Evolutionary conservation across 2,113 vertebrate species (phyloP).

Genomic region (Gasterosteus nipponicus): DNA sequence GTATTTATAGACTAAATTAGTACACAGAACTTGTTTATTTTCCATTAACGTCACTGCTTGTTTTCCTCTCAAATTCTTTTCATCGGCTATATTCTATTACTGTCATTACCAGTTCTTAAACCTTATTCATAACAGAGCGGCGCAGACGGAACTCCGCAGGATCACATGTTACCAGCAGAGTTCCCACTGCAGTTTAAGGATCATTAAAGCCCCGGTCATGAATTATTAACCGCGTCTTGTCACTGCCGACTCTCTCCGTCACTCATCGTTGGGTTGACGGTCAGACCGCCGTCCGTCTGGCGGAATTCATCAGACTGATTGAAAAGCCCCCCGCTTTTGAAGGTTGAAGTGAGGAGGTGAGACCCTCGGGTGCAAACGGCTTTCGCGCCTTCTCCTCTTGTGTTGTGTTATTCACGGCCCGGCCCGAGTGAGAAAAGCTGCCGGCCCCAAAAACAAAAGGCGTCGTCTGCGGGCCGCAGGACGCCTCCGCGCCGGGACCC

Average conservation of each 20-base stretch:
- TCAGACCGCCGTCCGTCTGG: conserved; percentile 58
- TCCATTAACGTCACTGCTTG: neutral
- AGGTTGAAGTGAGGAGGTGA: conserved; percentile 42
- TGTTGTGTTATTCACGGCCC: conserved; percentile 46
- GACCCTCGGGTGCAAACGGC: conserved; percentile 7
- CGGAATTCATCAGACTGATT: conserved; percentile 68
- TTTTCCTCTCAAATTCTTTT: neutral
- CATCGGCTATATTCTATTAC: neutral
- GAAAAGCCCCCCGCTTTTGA: conserved; percentile 32
- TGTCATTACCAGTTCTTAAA: neutral
- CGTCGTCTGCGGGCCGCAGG: conserved; percentile 7
- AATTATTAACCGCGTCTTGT: conserved; percentile 63
- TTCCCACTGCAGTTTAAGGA: conserved; percentile 58
- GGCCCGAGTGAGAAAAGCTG: conserved; percentile 15
- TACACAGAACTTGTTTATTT: too few relatives aligned
- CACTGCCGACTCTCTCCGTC: conserved; percentile 58
- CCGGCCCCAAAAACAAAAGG: neutral
- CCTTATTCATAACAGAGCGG: conserved; percentile 27
- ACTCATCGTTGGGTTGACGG: conserved; percentile 57
- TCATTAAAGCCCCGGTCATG: conserved; percentile 55
- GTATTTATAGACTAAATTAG: too few relatives aligned
- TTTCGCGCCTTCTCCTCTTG: conserved; percentile 23
- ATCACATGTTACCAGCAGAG: conserved; percentile 40
- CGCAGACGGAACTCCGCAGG: conserved; percentile 13
- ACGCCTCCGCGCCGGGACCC: neutral